Base-by-base conservation (phyloP, 2,888 invertebrate species). In the Macaria notata region DNA sequence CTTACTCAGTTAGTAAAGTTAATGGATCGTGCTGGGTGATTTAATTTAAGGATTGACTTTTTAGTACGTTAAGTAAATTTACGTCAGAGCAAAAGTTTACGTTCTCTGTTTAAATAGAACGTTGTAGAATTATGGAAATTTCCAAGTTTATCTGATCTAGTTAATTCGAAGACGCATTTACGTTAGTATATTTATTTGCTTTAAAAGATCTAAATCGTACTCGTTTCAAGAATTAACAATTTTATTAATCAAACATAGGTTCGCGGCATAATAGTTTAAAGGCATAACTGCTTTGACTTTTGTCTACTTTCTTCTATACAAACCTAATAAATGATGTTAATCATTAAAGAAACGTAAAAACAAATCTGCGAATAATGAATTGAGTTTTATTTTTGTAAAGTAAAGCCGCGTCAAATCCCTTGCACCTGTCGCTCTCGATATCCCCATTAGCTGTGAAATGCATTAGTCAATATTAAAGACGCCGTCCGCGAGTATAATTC, bases 401-500 rank as follows among this genome's bases (percentile, higher is more conserved):
- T 65, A 56, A 69, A 74, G 73, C 71, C 64, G 73, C 72, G 69
- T 68, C 66, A 76, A 81, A 83, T 71, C 81, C 76, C 69, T 85
- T 80, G 77, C 90, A 91, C 90, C 90, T 91, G 90, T 89, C 90
- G 81, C 72, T 72, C 79, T 83, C 63, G 79, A 75, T 81, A 79
- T 83, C 81, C 84, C 88, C 88, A 89, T 89, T 87, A 88, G 81
- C 83, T 73, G 76, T 73, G 84, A 89, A 87, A 89, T 89, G 87
- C 90, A 91, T 91, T 91, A 91, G 90, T 87, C 85, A 85, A 86
- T 91, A 91, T 89, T 90, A 91, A 90, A 88, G 86, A 87, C 85
- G 85, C 85, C 84, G 75, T 83, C 77, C 88, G 88, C 83, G 88
- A 86, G 76, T 87, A 84, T 91, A 91, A 91, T 90, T 89, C 90